Evolutionary conservation across 2,113 vertebrate genomes (phyloP), one percentile per base, ranked within the genome.

Genomic region (Halcyon senegalensis): DNA sequence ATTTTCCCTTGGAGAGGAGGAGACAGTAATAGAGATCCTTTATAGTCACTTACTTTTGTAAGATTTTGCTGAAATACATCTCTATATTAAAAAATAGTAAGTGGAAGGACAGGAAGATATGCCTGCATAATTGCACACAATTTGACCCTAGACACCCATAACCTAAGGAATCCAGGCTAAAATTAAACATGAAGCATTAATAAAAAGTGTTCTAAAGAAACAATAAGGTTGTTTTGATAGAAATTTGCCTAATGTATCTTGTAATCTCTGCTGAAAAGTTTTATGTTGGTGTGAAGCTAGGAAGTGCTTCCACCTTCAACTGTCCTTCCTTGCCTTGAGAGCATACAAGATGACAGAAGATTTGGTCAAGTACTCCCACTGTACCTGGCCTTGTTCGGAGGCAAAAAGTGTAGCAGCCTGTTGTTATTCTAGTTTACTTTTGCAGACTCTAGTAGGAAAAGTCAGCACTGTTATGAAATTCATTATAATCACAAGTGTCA

Each of bases 401-500:
- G 3, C 28, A 90, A 28, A 43, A 67, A 62, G n/a, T 55, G 11
- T 41, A 70, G 66, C n/a, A 75, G 2, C 35, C 30, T 67, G 30
- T 41, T 76, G 46, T 81, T 89, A 86, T 16, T 81, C 51, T 59
- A 12, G 31, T 84, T 86, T 84, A 41, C 24, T 94, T 89, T 87
- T 89, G 28, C 21, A 87, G 79, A 69, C 25, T 82, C 39, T 66
- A n/a, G 24, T 35, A 91, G 74, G 50, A 66, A 68, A 93, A 87
- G 90, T 79, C 77, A 91, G 74, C 37, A 37, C 16, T 39, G 28
- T 85, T 89, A 73, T 33, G 64, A 94, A 97, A 93, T 96, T 90
- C 74, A 74, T 75, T 96, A 79, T 83, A 93, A 94, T 94, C 89
- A 85, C 63, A 94, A 96, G 62, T 91, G 74, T 66, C 66, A 77